Conservation (phyloP, 1,140 invertebrate species). For the Drosophila nebulosa region DNA sequence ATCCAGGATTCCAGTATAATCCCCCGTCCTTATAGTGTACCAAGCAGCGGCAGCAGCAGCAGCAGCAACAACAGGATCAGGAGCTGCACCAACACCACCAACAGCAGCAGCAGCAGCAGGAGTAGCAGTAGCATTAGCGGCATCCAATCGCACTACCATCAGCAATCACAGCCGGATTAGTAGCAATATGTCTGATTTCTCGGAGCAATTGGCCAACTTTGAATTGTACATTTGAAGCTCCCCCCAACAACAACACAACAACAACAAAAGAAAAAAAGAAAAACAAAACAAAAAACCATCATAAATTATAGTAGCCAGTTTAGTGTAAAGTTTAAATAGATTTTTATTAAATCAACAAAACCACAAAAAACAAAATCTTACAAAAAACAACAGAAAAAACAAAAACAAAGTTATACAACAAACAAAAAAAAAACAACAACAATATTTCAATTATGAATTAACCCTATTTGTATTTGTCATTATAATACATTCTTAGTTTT, state of each 20-base stretch:
- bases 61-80: background rate
- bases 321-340: slow-evolving; percentile 67
- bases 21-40: slow-evolving; percentile 65
- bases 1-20: slow-evolving; percentile 76
- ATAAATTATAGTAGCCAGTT: slow-evolving; percentile 71
- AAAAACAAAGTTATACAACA: background rate
- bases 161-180: slow-evolving; percentile 6
- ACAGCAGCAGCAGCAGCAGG: slow-evolving; percentile 5
- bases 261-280: background rate
- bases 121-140: slow-evolving; percentile 4
- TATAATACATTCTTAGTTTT: background rate
- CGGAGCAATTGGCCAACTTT: slow-evolving; percentile 2
- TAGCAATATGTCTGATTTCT: background rate
- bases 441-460: slow-evolving; percentile 4
- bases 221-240: slow-evolving; percentile 28
- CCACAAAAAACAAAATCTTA: background rate
- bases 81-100: background rate
- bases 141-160: slow-evolving; percentile 14
- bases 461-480: background rate
- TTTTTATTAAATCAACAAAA: slow-evolving; percentile 15
- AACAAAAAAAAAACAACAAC: too few relatives aligned
- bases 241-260: background rate
- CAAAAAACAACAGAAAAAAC: background rate
- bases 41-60: slow-evolving; percentile 4
- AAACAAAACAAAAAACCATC: too few relatives aligned